Evolutionary conservation across 2,888 invertebrate genomes (phyloP).

Genomic region (Meandrusa payeni): DNA sequence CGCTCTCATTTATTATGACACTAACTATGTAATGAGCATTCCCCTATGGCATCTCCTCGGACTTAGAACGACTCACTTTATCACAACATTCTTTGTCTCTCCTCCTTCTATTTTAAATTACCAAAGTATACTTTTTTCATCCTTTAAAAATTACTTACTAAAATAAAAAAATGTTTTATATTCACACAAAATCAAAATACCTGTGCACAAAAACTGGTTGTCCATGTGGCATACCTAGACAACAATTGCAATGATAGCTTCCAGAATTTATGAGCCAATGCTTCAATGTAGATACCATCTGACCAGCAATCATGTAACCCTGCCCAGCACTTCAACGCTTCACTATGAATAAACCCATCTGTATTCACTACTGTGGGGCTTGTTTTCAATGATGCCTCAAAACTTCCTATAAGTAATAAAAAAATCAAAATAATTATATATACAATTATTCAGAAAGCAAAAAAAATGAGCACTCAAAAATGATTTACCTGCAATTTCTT

Average conservation of each 20-base stretch:
- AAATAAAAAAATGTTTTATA: too few species aligned
- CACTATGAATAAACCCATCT: constrained; percentile 67
- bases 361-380: constrained; percentile 48
- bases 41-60: too few species aligned
- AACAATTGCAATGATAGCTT: constrained; percentile 92
- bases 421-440: not conserved
- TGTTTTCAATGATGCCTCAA: constrained; percentile 58
- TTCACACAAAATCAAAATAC: constrained; percentile 41
- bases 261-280: constrained; percentile 92
- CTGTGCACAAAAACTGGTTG: constrained; percentile 66
- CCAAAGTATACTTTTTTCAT: too few species aligned
- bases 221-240: constrained; percentile 90
- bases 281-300: constrained; percentile 88
- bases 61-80: too few species aligned
- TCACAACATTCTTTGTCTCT: too few species aligned
- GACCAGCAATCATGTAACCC: constrained; percentile 85
- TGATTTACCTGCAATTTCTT: constrained; percentile 89
- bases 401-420: constrained; percentile 47
- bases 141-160: too few species aligned
- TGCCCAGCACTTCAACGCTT: constrained; percentile 73
- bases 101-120: too few species aligned
- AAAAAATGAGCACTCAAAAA: not conserved
- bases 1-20: too few species aligned
- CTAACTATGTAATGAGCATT: too few species aligned
- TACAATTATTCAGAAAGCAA: not conserved